phyloP scores from a whole-genome alignment of 2,888 invertebrate genomes.

The Pristionchus mayeri region DNA sequence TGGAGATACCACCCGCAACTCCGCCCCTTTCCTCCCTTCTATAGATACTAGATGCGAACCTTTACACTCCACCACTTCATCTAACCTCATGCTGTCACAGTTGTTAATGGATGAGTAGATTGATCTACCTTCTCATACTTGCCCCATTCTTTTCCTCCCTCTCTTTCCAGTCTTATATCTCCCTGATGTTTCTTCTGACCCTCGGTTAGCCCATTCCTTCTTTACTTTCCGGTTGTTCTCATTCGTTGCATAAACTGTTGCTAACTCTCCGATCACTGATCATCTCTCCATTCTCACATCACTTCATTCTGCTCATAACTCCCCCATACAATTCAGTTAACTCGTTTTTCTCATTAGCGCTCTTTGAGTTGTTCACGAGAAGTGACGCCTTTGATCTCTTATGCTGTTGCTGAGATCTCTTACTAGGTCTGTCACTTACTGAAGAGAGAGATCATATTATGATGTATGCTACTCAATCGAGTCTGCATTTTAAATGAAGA shows the following conservation, averaged over 20 bases:
- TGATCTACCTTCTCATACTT: slow-evolving; percentile 35
- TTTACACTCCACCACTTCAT: background rate
- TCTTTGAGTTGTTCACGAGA: background rate
- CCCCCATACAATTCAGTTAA: slow-evolving; percentile 21
- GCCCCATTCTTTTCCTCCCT: background rate
- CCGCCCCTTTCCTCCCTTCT: slow-evolving; percentile 31
- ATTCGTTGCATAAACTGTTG: slow-evolving; percentile 41
- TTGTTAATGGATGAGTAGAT: slow-evolving; percentile 29
- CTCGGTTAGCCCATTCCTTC: slow-evolving; percentile 28
- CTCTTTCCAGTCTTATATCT: too few relatives aligned
- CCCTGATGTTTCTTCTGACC: background rate
- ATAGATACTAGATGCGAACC: slow-evolving; percentile 13
- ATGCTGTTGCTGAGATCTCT: background rate
- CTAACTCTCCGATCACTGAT: background rate
- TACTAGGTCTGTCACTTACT: background rate
- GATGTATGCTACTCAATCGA: too few relatives aligned
- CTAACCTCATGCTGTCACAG: slow-evolving; percentile 15
- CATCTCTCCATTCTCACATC: too few relatives aligned
- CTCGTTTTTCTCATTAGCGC: slow-evolving; percentile 24
- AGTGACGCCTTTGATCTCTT: slow-evolving; percentile 3
- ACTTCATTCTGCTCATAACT: slow-evolving; percentile 21
- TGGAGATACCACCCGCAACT: background rate
- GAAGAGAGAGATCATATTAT: background rate
- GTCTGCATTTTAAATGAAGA: too few relatives aligned
- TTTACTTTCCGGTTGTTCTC: background rate